Conservation (phyloP, 2,113 vertebrate species). For the Climacteris rufus region DNA sequence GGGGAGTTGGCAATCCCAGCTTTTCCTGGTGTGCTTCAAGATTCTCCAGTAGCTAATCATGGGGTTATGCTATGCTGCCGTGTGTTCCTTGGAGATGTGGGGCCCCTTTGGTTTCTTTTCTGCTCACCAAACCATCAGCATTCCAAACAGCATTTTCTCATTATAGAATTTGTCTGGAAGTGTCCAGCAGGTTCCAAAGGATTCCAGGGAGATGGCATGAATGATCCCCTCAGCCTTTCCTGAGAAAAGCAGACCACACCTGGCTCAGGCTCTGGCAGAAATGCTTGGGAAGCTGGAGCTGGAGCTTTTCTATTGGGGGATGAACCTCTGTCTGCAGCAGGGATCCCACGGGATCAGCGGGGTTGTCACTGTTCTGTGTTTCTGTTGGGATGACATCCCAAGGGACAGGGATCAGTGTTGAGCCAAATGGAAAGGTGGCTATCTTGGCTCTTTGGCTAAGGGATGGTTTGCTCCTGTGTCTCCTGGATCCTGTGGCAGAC, state of each 20-base stretch:
- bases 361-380: background rate
- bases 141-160: background rate
- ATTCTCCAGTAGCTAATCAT: accelerated
- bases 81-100: background rate
- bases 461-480: background rate
- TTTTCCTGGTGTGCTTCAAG: background rate
- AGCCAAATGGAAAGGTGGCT: background rate
- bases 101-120: background rate
- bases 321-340: background rate
- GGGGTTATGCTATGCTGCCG: background rate
- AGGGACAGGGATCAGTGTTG: background rate
- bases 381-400: background rate
- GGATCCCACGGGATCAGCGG: background rate
- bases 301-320: background rate
- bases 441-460: no score
- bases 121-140: background rate
- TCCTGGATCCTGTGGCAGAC: background rate
- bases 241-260: background rate
- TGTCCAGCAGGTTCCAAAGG: background rate
- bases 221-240: background rate
- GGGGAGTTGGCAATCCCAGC: background rate
- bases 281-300: background rate
- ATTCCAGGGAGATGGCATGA: background rate
- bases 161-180: background rate
- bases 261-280: background rate